Evolutionary conservation across 2,113 vertebrate genomes (phyloP).

Genomic region (Polypterus senegalus): DNA sequence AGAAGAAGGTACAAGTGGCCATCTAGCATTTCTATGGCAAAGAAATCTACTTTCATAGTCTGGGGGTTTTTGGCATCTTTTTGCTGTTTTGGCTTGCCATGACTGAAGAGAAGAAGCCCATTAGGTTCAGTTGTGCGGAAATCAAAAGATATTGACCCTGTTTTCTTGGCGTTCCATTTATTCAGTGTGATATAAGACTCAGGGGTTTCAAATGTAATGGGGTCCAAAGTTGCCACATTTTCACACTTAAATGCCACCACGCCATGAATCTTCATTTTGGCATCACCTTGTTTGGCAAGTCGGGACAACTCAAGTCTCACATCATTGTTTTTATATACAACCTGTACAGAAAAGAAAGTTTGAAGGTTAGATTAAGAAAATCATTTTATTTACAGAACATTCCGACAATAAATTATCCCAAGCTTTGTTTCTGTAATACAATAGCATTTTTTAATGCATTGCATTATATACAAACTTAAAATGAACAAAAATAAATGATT

Average conservation of each 20-base stretch:
- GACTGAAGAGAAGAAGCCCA: constrained; percentile 89
- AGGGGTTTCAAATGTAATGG: constrained; percentile 93
- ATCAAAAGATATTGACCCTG: constrained; percentile 94
- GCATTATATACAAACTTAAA: no score
- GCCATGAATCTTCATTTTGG: constrained; percentile 91
- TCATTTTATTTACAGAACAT: no score
- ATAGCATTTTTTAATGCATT: no score
- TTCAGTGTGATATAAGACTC: constrained; percentile 86
- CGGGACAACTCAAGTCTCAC: constrained; percentile 87
- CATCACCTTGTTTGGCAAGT: constrained; percentile 81
- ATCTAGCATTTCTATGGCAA: constrained; percentile 95
- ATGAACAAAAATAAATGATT: no score
- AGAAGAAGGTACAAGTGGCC: constrained; percentile 87
- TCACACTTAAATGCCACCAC: constrained; percentile 96
- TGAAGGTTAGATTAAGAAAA: not conserved
- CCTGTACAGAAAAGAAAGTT: constrained; percentile 47
- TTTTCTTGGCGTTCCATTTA: constrained; percentile 97
- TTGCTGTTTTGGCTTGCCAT: constrained; percentile 82
- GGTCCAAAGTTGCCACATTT: constrained; percentile 90
- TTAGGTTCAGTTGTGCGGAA: constrained; percentile 95
- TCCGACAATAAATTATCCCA: no score
- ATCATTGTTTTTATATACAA: constrained; percentile 96
- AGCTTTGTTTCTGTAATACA: no score
- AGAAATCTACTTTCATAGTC: constrained; percentile 90
- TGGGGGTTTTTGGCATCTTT: constrained; percentile 84